phyloP scores from a whole-genome alignment of 2,113 vertebrate genomes.

The Gadus chalcogrammus region DNA sequence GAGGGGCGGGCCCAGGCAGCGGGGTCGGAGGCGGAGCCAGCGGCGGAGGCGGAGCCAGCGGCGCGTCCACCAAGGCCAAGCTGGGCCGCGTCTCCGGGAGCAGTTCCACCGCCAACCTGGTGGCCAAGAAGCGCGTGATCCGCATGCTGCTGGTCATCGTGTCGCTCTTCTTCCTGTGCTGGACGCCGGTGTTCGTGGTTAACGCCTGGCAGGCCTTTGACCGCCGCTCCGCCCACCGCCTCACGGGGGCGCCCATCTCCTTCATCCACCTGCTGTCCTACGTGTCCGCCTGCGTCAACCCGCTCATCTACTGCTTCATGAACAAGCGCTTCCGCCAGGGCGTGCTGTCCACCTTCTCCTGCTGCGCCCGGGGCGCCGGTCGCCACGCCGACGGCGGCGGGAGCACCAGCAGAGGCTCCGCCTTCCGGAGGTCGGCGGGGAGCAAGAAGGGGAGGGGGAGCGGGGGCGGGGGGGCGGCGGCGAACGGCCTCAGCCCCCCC shows the following conservation, averaged over 20 bases:
- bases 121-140: slow-evolving; percentile 96
- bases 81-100: slow-evolving; percentile 74
- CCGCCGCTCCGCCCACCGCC: slow-evolving; percentile 75
- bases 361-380: slow-evolving; percentile 55
- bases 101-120: slow-evolving; percentile 82
- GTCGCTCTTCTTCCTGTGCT: slow-evolving; percentile 92
- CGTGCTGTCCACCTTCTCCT: slow-evolving; percentile 84
- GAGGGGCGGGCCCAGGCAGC: too few relatives aligned
- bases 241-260: slow-evolving; percentile 93
- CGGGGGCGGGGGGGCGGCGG: slow-evolving; percentile 47
- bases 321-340: slow-evolving; percentile 91
- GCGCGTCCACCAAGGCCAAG: slow-evolving; percentile 37
- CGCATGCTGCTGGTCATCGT: slow-evolving; percentile 97
- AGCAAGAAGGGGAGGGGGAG: slow-evolving; percentile 22
- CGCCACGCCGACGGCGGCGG: too few relatives aligned
- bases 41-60: rapidly evolving
- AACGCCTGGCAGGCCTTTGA: slow-evolving; percentile 95
- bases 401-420: background rate
- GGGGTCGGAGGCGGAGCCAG: too few relatives aligned
- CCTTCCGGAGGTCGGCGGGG: slow-evolving; percentile 14
- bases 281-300: slow-evolving; percentile 94
- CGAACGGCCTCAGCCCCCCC: slow-evolving; percentile 72
- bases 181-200: slow-evolving; percentile 92
- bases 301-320: slow-evolving; percentile 99
- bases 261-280: slow-evolving; percentile 97